Evolutionary conservation across 2,797 vertebrate species (phyloP).

Genomic region (Myiothlypis chrysogaster): DNA sequence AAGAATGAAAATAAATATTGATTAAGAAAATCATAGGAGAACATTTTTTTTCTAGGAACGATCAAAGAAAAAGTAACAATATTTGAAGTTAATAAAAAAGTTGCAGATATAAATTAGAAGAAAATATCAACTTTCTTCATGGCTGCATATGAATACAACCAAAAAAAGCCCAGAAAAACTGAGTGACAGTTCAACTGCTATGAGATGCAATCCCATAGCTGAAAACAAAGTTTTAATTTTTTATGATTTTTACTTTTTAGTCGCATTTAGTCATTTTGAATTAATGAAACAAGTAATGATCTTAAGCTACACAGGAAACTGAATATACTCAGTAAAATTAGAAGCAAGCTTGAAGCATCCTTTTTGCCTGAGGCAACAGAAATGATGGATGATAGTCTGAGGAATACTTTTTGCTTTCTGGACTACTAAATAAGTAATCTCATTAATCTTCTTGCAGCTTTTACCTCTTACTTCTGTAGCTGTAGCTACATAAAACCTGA

Average conservation of each 20-base stretch:
- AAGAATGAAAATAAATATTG: not conserved
- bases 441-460: constrained; percentile 50
- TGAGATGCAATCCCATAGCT: not conserved
- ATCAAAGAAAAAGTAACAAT: not conserved
- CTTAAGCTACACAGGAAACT: constrained; percentile 31
- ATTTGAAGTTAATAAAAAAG: not conserved
- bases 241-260: constrained; percentile 51
- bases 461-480: constrained; percentile 18
- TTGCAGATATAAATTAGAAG: not conserved
- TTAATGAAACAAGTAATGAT: constrained; percentile 60
- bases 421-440: constrained; percentile 52
- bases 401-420: constrained; percentile 16
- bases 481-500: not conserved
- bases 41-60: not conserved
- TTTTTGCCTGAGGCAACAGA: constrained; percentile 60
- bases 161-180: not conserved
- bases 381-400: constrained; percentile 56
- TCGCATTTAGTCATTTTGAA: constrained; percentile 52
- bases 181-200: not conserved
- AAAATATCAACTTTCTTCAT: not conserved
- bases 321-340: constrained; percentile 44
- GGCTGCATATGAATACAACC: not conserved
- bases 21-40: not conserved
- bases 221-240: constrained; percentile 42
- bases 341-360: constrained; percentile 39